phyloP scores from a whole-genome alignment of 2,113 vertebrate genomes.

The Salminus brasiliensis region DNA sequence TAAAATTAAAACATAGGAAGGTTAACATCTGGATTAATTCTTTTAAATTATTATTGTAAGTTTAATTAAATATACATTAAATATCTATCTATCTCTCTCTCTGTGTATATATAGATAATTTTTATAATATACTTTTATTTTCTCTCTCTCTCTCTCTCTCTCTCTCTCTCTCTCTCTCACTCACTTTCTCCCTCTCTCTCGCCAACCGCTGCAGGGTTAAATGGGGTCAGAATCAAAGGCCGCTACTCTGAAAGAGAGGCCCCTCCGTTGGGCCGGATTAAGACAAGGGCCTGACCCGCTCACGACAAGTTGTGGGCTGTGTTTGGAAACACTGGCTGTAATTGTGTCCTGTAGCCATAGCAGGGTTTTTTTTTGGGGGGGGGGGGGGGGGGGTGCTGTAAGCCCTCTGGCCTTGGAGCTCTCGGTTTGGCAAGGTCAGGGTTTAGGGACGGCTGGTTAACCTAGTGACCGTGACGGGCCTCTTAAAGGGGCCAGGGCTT shows the following conservation, averaged over 20 bases:
- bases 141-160: slow-evolving; percentile 29
- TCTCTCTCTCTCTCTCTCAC: slow-evolving; percentile 3
- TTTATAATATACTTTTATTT: background rate
- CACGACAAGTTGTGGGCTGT: slow-evolving; percentile 66
- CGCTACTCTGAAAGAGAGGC: slow-evolving; percentile 47
- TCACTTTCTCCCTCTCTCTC: slow-evolving; percentile 41
- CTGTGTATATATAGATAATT: too few species aligned
- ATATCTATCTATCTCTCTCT: too few species aligned
- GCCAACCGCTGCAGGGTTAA: slow-evolving; percentile 67
- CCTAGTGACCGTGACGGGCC: slow-evolving; percentile 30
- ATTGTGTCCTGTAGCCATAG: slow-evolving; percentile 73
- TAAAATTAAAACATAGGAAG: too few species aligned
- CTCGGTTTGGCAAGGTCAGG: slow-evolving; percentile 30
- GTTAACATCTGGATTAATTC: too few species aligned
- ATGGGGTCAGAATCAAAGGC: slow-evolving; percentile 73
- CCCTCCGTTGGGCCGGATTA: slow-evolving; percentile 71
- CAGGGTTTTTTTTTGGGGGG: slow-evolving; percentile 61
- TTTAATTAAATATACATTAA: too few species aligned
- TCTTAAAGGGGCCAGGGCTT: background rate
- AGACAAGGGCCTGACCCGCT: slow-evolving; percentile 73
- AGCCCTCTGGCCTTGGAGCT: slow-evolving; percentile 46
- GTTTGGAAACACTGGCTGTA: slow-evolving; percentile 78
- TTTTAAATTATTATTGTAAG: too few species aligned
- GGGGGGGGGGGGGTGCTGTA: slow-evolving; percentile 54
- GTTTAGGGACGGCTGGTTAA: slow-evolving; percentile 40